Percentiles rank a stretch among this genome's conserved stretches.
These are phyloP conservation scores for Belonocnema kinseyi DNA, from an alignment of 1,140 invertebrate species.

Conservation along the genomic window DNA sequence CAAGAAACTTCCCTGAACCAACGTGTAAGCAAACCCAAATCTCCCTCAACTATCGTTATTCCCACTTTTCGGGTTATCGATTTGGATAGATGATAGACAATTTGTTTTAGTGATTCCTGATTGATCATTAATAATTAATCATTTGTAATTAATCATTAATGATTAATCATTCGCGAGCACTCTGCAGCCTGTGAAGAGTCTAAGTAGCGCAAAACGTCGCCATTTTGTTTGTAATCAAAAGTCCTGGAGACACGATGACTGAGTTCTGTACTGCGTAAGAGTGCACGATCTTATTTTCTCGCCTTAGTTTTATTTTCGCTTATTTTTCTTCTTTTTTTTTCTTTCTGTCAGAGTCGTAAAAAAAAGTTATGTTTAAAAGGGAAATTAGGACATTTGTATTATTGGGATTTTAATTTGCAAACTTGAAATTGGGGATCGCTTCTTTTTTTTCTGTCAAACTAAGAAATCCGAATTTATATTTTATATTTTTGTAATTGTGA, in stretches of 20 bases:
- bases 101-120: too few species aligned
- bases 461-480: not conserved
- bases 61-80: slow-evolving; percentile 71
- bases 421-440: too few species aligned
- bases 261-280: slow-evolving; percentile 2
- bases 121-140: slow-evolving; percentile 1
- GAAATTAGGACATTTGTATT: not conserved
- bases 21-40: slow-evolving; percentile 74
- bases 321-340: slow-evolving; percentile 9
- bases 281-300: not conserved
- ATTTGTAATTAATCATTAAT: slow-evolving; percentile 28
- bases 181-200: slow-evolving; percentile 32
- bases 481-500: slow-evolving; percentile 34
- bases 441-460: too few species aligned
- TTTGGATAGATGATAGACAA: slow-evolving; percentile 64
- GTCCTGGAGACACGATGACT: not conserved
- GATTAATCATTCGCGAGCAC: slow-evolving; percentile 13
- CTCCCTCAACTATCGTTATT: slow-evolving; percentile 69
- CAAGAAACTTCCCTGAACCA: slow-evolving; percentile 85
- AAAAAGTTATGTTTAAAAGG: not conserved
- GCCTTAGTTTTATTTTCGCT: not conserved
- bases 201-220: slow-evolving; percentile 17
- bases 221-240: not conserved
- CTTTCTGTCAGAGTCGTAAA: slow-evolving; percentile 2
- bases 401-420: not conserved